Percentiles rank a stretch among this genome's conserved stretches.
These are phyloP conservation scores for Spongia lamella DNA, from an alignment of 37 sponge, comb jelly and placozoan species.

Conservation along the genomic window DNA sequence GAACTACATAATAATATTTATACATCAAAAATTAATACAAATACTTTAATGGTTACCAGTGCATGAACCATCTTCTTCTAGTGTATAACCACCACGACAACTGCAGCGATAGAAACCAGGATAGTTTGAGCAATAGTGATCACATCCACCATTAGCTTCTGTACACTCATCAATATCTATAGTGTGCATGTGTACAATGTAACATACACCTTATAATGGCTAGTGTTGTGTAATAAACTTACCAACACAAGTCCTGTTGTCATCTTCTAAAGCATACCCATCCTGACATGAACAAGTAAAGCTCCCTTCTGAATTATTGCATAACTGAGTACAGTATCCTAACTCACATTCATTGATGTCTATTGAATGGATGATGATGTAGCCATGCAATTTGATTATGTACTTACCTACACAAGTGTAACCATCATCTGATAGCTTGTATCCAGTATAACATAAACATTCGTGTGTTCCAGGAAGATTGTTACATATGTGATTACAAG, in stretches of 20 bases:
- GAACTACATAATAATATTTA: constrained; percentile 5
- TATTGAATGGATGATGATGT: no score
- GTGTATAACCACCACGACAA: background rate
- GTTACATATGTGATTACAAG: constrained; percentile 39
- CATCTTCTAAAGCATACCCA: constrained; percentile 1
- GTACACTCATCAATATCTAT: constrained; percentile 9
- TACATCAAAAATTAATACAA: background rate
- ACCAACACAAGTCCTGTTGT: background rate
- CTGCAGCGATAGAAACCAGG: background rate
- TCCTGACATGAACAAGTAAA: background rate
- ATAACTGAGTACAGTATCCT: background rate
- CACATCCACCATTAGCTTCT: constrained; percentile 1
- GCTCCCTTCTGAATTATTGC: background rate
- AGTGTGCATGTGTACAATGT: background rate
- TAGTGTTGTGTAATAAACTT: background rate
- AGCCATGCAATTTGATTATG: no score
- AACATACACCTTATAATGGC: background rate
- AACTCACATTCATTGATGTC: no score
- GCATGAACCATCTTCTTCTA: background rate
- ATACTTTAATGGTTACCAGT: background rate
- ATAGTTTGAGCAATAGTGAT: background rate
- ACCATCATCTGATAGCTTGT: background rate
- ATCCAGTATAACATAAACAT: constrained; percentile 48
- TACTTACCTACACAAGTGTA: constrained; percentile 25
- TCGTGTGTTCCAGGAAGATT: constrained; percentile 49